Base-by-base conservation (phyloP, 2,113 vertebrate species). In the Zosterops japonicus region DNA sequence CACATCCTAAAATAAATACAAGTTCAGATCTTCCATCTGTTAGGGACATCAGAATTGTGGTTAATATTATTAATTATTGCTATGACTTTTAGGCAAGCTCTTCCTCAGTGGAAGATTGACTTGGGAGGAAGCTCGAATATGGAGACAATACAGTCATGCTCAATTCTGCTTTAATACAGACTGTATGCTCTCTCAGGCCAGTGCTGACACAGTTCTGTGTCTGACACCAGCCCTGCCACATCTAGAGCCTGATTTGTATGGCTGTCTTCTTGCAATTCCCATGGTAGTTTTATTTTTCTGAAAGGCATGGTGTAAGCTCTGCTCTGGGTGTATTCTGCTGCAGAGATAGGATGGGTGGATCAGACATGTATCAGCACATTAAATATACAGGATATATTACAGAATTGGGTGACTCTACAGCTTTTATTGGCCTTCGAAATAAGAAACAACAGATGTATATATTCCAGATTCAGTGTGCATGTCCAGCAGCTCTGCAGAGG, bases 401-500 rank as follows among this genome's bases (percentile, higher is more conserved):
- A 83, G 61, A 79, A 72, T 4, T 46, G 46, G 9, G 46, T 46
- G 59, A 59, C 33, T 76, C 24, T 60, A 3, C 33, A 63, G 57
- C 13, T 90, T 80, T 88, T 61, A 56, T 25, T 77, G 59, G 50
- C 39, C 64, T 78, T 86, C 52, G 59, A 89, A 94, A 81, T 44
- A 63, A 81, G 52, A 83, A 92, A 17, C 29, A 83, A 20, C 15
- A 47, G 20, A 19, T 14, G 24, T 6, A 17, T 25, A 4, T 47
- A 33, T 77, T 89, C 57, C 81, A 72, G 36, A 87, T 63, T 81
- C 0, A 0, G 6, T 9, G 20, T 74, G 64, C 63, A 23, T 10
- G 1, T 89, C 75, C 63, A 85, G 87, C 74, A 93, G 71, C 39
- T 87, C 70, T 80, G 50, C 59, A 77, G 39, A 47, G 46, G 60